Evolutionary conservation across 2,113 vertebrate genomes (phyloP), one percentile per base, ranked within the genome.

Genomic region (Heptranchias perlo): DNA sequence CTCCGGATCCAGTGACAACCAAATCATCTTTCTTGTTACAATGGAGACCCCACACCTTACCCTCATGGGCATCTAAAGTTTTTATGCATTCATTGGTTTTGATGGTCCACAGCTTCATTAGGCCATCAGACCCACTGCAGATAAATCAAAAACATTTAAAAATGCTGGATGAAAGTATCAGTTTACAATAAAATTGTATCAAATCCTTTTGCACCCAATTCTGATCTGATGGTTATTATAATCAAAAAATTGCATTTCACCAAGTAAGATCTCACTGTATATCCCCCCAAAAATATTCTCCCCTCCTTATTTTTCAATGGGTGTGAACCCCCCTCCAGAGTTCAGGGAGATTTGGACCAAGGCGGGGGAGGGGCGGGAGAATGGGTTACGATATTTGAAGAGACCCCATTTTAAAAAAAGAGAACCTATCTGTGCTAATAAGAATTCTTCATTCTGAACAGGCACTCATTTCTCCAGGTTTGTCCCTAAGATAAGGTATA

Each of bases 101-200:
- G 96, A 99, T 99, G 73, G 99, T 99, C 99, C 99, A 99, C 64
- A 99, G 98, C 96, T 99, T 99, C 64, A 99, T 96, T 23, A 99
- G 98, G 25, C 99, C 99, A 0, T 99, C 99, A 0, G 99, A 99
- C 44, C 98, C 99, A 0, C 99, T 99, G 96, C 76, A 28, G 96
- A 89, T 35, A 35, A 94, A 14, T 49, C n/a, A 44, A 47, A 65
- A 95, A 76, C 28, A 64, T 23, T 47, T 21, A 1, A 31, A 78
- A 58, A 94, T 39, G 5, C 10, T 5, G 47, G 8, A 52, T 39
- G 35, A 31, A 65, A 64, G 44, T 65, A 28, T 49, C 21, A 52
- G 18, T 25, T 78, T 58, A 95, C n/a, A 95, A 39, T 78, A 65
- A 44, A 35, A 16, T 69, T 95, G 28, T 14, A 49, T 95, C 3